Conservation (phyloP, 2,797 vertebrate species). For the Sebastes cheni region DNA sequence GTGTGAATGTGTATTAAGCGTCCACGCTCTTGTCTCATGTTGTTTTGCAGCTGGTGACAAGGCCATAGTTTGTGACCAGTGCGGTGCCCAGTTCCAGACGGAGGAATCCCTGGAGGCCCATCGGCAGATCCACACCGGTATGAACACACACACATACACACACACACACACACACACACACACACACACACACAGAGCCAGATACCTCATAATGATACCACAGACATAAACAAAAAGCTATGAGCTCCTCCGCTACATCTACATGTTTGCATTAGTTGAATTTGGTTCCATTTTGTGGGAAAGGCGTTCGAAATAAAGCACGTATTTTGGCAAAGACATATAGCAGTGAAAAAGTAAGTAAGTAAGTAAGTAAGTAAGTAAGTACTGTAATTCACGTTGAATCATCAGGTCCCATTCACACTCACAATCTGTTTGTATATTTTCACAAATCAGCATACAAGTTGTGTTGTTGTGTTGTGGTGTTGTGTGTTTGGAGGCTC, state of each 20-base stretch:
- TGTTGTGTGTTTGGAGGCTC: background rate
- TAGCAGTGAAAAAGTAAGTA: background rate
- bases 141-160: conserved; percentile 29
- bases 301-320: background rate
- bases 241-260: background rate
- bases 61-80: conserved; percentile 97
- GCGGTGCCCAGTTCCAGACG: conserved; percentile 96
- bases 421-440: background rate
- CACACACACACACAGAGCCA: conserved; percentile 1
- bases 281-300: background rate
- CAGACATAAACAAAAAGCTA: conserved; percentile 18
- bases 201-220: conserved; percentile 9
- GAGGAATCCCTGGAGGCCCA: conserved; percentile 96
- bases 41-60: conserved; percentile 91
- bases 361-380: no score
- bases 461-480: background rate
- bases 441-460: conserved; percentile 5
- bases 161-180: conserved; percentile 11
- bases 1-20: background rate
- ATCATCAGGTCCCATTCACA: background rate
- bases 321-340: background rate
- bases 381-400: background rate
- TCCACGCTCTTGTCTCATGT: conserved; percentile 40
- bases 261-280: background rate
- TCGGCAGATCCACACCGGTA: conserved; percentile 96